Conservation (phyloP, 2,888 invertebrate genomes). For the Drosophila algonquin region DNA sequence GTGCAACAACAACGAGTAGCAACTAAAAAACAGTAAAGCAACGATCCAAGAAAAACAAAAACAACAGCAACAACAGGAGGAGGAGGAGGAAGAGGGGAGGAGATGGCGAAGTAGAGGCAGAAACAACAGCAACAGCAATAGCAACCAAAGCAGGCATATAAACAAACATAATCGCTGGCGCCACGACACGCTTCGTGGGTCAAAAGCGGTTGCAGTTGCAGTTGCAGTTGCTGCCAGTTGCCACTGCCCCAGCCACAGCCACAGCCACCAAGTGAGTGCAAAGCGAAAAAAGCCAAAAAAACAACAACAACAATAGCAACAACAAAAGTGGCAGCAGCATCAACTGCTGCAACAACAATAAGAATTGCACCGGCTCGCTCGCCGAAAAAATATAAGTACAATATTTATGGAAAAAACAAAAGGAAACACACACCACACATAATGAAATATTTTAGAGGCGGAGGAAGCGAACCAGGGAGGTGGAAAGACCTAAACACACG, state of each 20-base stretch:
- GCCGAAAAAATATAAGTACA: conserved; percentile 46
- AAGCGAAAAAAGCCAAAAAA: conserved; percentile 21
- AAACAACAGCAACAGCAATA: conserved; percentile 44
- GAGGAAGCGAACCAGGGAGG: conserved; percentile 13
- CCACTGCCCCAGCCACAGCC: conserved; percentile 25
- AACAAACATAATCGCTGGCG: conserved; percentile 80
- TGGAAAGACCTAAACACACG: conserved; percentile 7
- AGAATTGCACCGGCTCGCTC: conserved; percentile 30
- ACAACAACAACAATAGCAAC: conserved; percentile 21
- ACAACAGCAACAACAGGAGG: conserved; percentile 22
- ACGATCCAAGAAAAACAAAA: conserved; percentile 44
- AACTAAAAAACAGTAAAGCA: conserved; percentile 61
- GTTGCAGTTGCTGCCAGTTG: conserved; percentile 39
- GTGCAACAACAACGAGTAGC: conserved; percentile 31
- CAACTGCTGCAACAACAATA: conserved; percentile 20
- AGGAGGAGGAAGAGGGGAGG: too few relatives aligned
- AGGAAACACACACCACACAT: conserved; percentile 11
- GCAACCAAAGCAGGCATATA: conserved; percentile 70
- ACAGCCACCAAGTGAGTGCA: conserved; percentile 11
- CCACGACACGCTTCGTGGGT: conserved; percentile 78
- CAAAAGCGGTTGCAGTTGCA: conserved; percentile 79
- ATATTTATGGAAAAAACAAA: conserved; percentile 14
- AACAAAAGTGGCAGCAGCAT: conserved; percentile 17
- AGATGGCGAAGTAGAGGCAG: too few relatives aligned
- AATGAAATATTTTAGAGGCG: conserved; percentile 28